phyloP scores from a whole-genome alignment of 92 coral and sea anemone species.

The Parazoanthus darwini region DNA sequence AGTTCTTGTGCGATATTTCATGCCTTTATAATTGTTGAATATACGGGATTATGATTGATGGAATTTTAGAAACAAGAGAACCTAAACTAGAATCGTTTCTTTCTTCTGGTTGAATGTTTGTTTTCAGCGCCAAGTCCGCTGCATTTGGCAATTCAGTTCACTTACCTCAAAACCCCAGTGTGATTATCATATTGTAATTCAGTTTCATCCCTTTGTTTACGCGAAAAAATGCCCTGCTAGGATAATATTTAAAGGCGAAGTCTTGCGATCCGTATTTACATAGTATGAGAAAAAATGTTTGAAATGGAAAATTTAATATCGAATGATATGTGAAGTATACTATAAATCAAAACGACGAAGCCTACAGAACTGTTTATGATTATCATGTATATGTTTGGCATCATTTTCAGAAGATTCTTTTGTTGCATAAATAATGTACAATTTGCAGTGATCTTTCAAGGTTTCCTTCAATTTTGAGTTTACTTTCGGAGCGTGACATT shows the following conservation, averaged over 20 bases:
- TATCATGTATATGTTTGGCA: background rate
- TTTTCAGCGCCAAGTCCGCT: background rate
- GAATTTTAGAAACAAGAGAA: background rate
- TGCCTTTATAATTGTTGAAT: background rate
- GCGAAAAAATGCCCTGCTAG: background rate
- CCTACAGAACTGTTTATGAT: background rate
- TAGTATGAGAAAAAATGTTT: background rate
- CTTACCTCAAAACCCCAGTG: conserved; percentile 17
- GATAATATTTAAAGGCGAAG: background rate
- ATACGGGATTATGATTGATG: background rate
- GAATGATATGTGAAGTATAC: background rate
- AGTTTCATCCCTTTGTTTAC: background rate
- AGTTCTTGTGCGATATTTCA: background rate
- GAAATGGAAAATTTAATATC: background rate
- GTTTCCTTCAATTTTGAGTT: background rate
- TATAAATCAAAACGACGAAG: conserved; percentile 2
- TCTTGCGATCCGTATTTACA: background rate
- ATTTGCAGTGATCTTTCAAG: conserved; percentile 10
- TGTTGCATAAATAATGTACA: conserved; percentile 28
- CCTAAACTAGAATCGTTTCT: background rate
- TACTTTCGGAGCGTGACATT: conserved; percentile 15
- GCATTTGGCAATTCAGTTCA: conserved; percentile 16
- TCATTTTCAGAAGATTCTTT: background rate
- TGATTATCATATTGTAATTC: conserved; percentile 31
- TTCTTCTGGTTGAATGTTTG: background rate